Evolutionary conservation across 2,797 vertebrate species (phyloP), one percentile per base, ranked within the genome.

Genomic region (Morus bassanus): DNA sequence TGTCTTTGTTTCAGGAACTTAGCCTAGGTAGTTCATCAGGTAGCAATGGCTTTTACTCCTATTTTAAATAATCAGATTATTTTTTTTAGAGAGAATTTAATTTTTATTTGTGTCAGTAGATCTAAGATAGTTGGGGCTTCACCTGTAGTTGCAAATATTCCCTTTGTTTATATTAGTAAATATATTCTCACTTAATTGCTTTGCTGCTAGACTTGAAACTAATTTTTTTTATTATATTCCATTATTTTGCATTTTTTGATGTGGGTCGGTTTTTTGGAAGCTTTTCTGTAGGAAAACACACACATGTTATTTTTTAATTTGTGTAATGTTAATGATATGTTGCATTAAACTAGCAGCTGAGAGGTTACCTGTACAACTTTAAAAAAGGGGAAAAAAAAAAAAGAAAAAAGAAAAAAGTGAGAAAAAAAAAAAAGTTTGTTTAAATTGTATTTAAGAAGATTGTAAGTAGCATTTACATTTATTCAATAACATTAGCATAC

Each of bases 1-100:
- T 99, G 94, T 99, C 99, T 97, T 98, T 99, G 97, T 99, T 99
- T 96, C 99, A 99, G 98, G 98, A 99, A 98, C 99, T 99, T 97
- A 99, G 99, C 98, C 99, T 99, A 98, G 99, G 99, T 98, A 99
- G 99, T 98, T 99, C 99, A 97, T 99, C 99, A 81, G 99, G 99
- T 99, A 99, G 99, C 99, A 99, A 99, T 93, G 99, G 99, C 98
- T 99, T 99, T 98, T 99, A 99, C 98, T 99, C 99, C 96, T 99
- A 99, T 98, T 99, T 99, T 98, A 99, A 99, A 98, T 99, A 98
- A 99, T 98, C 98, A 96, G 95, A 93, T 97, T 97, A 97, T 97
- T 96, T 97, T 98, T 97, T 94, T 97, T 98, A 98, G 97, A 98
- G 97, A 97, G 92, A 97, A 91, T 95, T 98, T 96, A 90, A 97